A percentile compares a stretch with the other conserved stretches of the same genome.
Evolutionary conservation across 2,888 invertebrate genomes (phyloP).

Genomic region (Drosophila barbarae): DNA sequence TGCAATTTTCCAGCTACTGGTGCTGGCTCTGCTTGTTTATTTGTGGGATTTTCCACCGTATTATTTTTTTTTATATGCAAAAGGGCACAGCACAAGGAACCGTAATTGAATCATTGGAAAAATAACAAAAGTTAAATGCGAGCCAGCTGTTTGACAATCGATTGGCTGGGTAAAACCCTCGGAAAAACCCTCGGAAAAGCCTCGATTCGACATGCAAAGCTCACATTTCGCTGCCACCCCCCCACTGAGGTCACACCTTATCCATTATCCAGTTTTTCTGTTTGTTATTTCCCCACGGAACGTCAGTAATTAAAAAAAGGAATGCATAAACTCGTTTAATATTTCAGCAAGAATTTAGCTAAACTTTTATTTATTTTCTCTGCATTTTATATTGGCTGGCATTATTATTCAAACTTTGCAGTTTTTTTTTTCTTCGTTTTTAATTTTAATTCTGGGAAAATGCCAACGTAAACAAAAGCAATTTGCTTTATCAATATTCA

Average conservation of each 20-base stretch:
- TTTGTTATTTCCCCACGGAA: conserved; percentile 2
- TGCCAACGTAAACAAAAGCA: conserved; percentile 53
- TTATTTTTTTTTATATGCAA: conserved; percentile 34
- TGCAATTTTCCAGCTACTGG: conserved; percentile 10
- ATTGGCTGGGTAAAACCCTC: conserved; percentile 13
- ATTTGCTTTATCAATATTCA: conserved; percentile 70
- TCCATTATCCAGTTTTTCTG: conserved; percentile 16
- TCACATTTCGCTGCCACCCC: conserved; percentile 19
- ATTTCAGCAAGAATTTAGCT: conserved; percentile 31
- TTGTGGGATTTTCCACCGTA: conserved; percentile 31
- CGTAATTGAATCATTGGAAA: conserved; percentile 63
- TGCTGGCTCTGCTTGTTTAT: conserved; percentile 16
- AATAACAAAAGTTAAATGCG: conserved; percentile 29
- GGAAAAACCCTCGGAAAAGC: conserved; percentile 33
- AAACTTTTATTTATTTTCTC: conserved; percentile 20
- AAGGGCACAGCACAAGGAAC: conserved; percentile 25
- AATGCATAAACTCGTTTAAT: conserved; percentile 34
- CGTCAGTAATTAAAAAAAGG: conserved; percentile 55
- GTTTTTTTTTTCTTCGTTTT: conserved; percentile 26
- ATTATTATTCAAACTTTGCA: conserved; percentile 32
- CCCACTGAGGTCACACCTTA: conserved; percentile 31
- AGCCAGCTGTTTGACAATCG: conserved; percentile 40
- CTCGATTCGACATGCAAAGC: conserved; percentile 39
- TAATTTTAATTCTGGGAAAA: conserved; percentile 35
- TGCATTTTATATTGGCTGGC: conserved; percentile 15